These are phyloP conservation scores for Rhynchomys soricoides DNA, from an alignment of 2,113 vertebrate genomes.

Conservation along the genomic window DNA sequence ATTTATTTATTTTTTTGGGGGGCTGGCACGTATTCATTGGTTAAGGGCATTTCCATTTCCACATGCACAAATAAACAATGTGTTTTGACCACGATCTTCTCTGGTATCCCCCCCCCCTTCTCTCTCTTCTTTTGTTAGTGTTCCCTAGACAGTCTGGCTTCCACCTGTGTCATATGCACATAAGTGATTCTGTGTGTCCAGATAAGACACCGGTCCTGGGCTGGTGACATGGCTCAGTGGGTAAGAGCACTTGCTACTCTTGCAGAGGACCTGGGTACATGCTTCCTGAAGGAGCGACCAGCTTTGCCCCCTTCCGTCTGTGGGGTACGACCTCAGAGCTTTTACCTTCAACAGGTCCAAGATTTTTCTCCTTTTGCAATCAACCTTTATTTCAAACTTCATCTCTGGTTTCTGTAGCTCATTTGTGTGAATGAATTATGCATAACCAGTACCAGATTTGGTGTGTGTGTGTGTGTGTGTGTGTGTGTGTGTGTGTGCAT, in stretches of 20 bases:
- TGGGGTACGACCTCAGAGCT: neutral
- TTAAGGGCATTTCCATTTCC: neutral
- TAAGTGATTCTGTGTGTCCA: neutral
- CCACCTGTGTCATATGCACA: neutral
- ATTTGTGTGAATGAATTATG: conserved; percentile 62
- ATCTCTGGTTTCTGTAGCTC: conserved; percentile 36
- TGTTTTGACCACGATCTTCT: neutral
- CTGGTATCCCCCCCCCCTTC: neutral
- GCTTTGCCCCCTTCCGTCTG: neutral
- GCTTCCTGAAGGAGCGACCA: neutral
- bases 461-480: neutral
- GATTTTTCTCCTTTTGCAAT: neutral
- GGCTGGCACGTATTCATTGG: neutral
- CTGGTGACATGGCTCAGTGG: neutral
- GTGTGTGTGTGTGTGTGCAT: neutral
- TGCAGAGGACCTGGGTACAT: neutral
- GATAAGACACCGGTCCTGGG: neutral
- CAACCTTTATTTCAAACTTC: conserved; percentile 63
- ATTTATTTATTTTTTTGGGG: neutral
- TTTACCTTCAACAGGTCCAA: neutral
- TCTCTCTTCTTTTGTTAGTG: too few relatives aligned
- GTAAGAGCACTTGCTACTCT: neutral
- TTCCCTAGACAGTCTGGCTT: neutral
- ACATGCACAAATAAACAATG: rapidly evolving
- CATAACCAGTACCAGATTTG: conserved; percentile 22